Conservation (phyloP, 1,140 invertebrate genomes). For the Gryon sp. region DNA sequence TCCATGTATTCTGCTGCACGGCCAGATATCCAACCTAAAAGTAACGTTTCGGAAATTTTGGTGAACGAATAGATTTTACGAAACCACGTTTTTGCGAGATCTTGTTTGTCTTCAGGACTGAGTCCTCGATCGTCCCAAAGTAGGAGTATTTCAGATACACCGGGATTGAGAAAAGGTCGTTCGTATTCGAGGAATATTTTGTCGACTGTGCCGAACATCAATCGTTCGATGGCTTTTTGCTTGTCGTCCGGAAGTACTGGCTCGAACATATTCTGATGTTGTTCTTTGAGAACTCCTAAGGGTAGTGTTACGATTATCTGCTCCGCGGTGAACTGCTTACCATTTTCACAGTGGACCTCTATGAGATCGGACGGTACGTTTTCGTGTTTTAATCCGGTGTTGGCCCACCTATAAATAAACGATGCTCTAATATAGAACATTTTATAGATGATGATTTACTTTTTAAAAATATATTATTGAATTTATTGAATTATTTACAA, state of each 20-base stretch:
- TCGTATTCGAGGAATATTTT: conserved; percentile 97
- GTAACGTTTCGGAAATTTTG: conserved; percentile 89
- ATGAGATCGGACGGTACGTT: conserved; percentile 75
- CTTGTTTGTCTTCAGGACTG: conserved; percentile 76
- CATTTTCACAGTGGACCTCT: conserved; percentile 87
- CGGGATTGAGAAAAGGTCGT: conserved; percentile 91
- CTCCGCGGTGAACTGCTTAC: conserved; percentile 87
- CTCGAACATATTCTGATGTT: conserved; percentile 87
- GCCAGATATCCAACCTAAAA: conserved; percentile 92
- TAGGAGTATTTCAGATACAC: conserved; percentile 91
- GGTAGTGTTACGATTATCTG: conserved; percentile 96
- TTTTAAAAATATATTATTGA: too few species aligned
- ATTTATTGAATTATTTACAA: too few species aligned
- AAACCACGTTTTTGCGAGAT: conserved; percentile 88
- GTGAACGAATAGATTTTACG: conserved; percentile 97
- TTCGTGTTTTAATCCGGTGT: conserved; percentile 38
- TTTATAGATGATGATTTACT: too few species aligned
- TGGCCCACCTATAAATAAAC: conserved; percentile 71
- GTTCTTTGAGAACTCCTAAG: conserved; percentile 93
- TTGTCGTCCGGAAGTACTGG: conserved; percentile 92
- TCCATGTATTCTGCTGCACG: conserved; percentile 93
- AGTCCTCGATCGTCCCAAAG: conserved; percentile 84
- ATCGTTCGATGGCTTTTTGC: conserved; percentile 88
- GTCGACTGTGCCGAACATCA: conserved; percentile 95
- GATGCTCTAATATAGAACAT: too few species aligned